Base-by-base conservation (phyloP, 1,140 invertebrate species). In the Diabrotica virgifera region DNA sequence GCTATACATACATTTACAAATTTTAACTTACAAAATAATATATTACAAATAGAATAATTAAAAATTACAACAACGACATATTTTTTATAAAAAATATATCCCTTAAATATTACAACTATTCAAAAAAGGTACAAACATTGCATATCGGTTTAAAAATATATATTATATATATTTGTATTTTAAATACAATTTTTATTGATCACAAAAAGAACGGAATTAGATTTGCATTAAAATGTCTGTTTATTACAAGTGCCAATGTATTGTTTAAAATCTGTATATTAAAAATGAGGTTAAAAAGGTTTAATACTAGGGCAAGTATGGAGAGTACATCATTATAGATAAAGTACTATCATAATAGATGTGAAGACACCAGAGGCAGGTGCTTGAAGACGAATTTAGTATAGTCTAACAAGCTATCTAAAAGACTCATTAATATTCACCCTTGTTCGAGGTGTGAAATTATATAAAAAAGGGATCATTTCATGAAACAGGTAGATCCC, bases 191-290 rank as follows among this genome's bases (percentile, higher is more conserved):
- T 70, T 46, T 66, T 57, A 55, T 66, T 65, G 69, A 76, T 76
- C 75, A 76, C 75, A 76, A 69, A 67, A 70, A 69, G 75, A 76
- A 76, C 75, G 75, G 75, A 76, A 76, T 46, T 46, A 46, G 40
- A 46, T n/a, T 46, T 46, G 8, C n/a, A 46, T 46, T 10, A 46
- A 46, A 46, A 46, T 10, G 8, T 46, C 40, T 46, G n/a, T 10
- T 10, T 46, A 46, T 46, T n/a, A 46, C 40, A n/a, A 46, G 24
- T 24, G 24, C 4, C 24, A 46, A 46, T 46, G n/a, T 46, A 46
- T 46, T 46, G 8, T 46, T n/a, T n/a, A 46, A 5, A 46, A 24
- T 24, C 1, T 24, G 24, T 46, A n/a, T 46, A 46, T 46, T n/a
- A n/a, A 46, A 46, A 24, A 24, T 24, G 24, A 24, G 24, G 24